These are phyloP conservation scores for Volucella inanis DNA, from an alignment of 2,888 invertebrate genomes.

Conservation along the genomic window DNA sequence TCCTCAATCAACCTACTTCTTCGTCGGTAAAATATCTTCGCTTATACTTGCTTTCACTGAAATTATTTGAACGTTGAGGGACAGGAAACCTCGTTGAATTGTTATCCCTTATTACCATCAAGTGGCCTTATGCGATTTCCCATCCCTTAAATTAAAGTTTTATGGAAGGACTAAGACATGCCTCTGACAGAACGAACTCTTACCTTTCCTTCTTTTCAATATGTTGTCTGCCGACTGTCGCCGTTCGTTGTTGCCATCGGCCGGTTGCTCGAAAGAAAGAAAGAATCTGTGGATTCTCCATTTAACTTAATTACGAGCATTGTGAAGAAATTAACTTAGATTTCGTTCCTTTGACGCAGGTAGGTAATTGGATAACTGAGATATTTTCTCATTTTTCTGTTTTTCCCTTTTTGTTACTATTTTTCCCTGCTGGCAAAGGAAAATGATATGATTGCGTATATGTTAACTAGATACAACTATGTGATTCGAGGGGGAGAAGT, in stretches of 20 bases:
- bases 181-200: background rate
- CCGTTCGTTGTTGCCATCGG: background rate
- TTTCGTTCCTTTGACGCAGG: slow-evolving; percentile 45
- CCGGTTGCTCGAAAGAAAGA: slow-evolving; percentile 1
- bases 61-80: background rate
- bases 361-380: slow-evolving; percentile 54
- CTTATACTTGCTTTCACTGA: slow-evolving; percentile 1
- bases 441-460: slow-evolving; percentile 54
- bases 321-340: slow-evolving; percentile 35
- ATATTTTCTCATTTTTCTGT: slow-evolving; percentile 22
- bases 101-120: slow-evolving; percentile 22
- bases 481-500: too few relatives aligned
- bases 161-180: background rate
- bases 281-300: slow-evolving; percentile 32
- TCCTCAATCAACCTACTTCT: background rate
- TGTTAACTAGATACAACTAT: slow-evolving; percentile 27
- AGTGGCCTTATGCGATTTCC: slow-evolving; percentile 24
- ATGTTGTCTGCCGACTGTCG: background rate
- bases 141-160: background rate
- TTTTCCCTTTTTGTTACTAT: too few relatives aligned
- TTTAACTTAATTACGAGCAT: slow-evolving; percentile 41
- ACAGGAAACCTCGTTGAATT: background rate
- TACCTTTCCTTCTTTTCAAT: background rate
- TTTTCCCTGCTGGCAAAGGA: background rate
- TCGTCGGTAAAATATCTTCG: background rate